phyloP scores from a whole-genome alignment of 2,113 vertebrate species.

The Tachuris rubrigastra region DNA sequence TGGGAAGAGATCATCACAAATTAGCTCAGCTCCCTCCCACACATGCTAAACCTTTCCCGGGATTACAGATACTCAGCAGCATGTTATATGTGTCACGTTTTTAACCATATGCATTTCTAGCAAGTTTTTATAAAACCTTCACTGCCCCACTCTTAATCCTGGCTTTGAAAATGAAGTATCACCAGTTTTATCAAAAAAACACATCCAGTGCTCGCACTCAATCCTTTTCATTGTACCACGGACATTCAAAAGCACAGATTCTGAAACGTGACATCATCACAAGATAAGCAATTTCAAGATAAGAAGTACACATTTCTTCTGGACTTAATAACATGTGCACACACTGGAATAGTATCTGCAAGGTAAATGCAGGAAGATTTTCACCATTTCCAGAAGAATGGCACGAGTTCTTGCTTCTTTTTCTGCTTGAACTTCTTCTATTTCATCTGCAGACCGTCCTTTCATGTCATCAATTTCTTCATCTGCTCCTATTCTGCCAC shows the following conservation, averaged over 20 bases:
- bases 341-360: neutral
- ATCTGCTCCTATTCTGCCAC: conserved; percentile 96
- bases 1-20: neutral
- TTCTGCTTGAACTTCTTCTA: conserved; percentile 91
- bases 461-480: conserved; percentile 90
- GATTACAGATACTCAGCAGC: neutral
- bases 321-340: neutral
- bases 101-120: neutral
- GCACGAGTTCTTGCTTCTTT: conserved; percentile 96
- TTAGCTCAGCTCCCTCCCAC: neutral
- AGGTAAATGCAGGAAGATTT: neutral
- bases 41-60: neutral
- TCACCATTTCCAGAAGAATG: conserved; percentile 97
- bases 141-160: neutral
- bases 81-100: neutral
- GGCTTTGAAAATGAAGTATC: neutral
- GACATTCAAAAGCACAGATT: neutral
- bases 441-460: conserved; percentile 84
- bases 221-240: neutral
- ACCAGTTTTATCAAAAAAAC: neutral
- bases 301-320: neutral
- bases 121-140: neutral
- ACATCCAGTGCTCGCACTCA: neutral
- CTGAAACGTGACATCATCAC: neutral
- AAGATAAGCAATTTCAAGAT: neutral